Conservation (phyloP, 1,140 invertebrate species). For the Bombus sylvicola region DNA sequence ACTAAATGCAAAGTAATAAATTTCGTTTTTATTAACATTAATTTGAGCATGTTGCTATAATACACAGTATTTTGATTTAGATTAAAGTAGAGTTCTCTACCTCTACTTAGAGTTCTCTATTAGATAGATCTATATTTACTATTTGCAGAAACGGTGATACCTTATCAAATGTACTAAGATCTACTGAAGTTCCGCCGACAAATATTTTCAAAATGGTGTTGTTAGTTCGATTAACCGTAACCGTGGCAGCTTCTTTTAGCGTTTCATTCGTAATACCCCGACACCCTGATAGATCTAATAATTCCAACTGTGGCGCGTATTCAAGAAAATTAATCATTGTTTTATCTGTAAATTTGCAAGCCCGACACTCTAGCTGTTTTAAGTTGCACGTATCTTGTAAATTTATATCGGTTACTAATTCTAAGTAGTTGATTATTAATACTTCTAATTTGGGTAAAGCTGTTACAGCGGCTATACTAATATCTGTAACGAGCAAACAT, state of each 20-base stretch:
- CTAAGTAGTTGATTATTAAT: constrained; percentile 65
- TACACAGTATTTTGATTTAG: background rate
- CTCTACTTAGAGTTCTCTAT: no score
- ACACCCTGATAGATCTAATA: constrained; percentile 70
- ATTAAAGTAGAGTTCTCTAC: no score
- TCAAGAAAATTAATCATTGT: constrained; percentile 62
- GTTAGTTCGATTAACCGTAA: constrained; percentile 64
- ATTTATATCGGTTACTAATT: constrained; percentile 55
- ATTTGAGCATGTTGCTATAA: background rate
- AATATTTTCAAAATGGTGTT: constrained; percentile 70
- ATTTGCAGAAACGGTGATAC: constrained; percentile 73
- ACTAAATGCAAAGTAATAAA: background rate
- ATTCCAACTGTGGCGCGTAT: constrained; percentile 61
- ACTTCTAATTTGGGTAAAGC: constrained; percentile 65
- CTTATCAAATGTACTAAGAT: constrained; percentile 45
- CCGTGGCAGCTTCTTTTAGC: constrained; percentile 60
- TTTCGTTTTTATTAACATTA: background rate
- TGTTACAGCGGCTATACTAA: constrained; percentile 61
- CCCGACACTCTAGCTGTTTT: constrained; percentile 65
- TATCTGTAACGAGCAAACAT: constrained; percentile 59
- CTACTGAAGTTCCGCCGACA: constrained; percentile 60
- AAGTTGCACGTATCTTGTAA: constrained; percentile 60
- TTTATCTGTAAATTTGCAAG: constrained; percentile 63
- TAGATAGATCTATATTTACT: constrained; percentile 67
- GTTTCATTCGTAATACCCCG: constrained; percentile 55